A percentile compares a stretch with the other conserved stretches of the same genome.
Conservation (phyloP, 2,797 vertebrate species). For the Schizopygopsis pylzovi region DNA sequence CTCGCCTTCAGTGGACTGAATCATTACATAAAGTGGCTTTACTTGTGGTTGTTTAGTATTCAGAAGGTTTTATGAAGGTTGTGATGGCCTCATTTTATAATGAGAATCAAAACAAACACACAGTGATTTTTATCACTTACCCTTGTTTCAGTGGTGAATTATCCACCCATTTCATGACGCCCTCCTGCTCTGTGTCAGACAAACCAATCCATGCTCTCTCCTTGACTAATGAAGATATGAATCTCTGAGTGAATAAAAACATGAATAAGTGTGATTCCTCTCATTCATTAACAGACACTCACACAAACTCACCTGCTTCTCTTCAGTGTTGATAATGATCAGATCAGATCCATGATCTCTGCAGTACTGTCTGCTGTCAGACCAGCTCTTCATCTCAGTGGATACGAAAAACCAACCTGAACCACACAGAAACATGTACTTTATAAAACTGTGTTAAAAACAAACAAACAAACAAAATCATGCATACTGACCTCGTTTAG, state of each 20-base stretch:
- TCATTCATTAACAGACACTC: not conserved
- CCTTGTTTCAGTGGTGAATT: not conserved
- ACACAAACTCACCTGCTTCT: not conserved
- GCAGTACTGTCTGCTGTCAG: not conserved
- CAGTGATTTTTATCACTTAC: not conserved
- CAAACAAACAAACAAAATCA: not conserved
- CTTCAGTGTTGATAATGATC: slow-evolving; percentile 21
- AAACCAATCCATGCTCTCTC: slow-evolving; percentile 7
- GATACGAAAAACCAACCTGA: not conserved
- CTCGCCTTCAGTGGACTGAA: too few relatives aligned
- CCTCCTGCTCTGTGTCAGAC: not conserved
- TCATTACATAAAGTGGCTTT: too few relatives aligned
- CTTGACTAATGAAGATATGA: not conserved
- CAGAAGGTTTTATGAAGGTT: too few relatives aligned
- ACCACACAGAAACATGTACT: not conserved
- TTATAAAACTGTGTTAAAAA: not conserved
- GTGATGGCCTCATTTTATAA: too few relatives aligned
- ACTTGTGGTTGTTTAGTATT: too few relatives aligned
- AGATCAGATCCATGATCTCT: not conserved
- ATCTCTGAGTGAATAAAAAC: not conserved
- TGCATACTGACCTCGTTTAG: not conserved
- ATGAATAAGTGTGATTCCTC: too few relatives aligned
- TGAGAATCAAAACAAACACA: too few relatives aligned
- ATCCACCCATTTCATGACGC: not conserved
- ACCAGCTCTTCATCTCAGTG: not conserved